phyloP scores from a whole-genome alignment of 2,797 vertebrate genomes.

The Sebastes baramenuke region DNA sequence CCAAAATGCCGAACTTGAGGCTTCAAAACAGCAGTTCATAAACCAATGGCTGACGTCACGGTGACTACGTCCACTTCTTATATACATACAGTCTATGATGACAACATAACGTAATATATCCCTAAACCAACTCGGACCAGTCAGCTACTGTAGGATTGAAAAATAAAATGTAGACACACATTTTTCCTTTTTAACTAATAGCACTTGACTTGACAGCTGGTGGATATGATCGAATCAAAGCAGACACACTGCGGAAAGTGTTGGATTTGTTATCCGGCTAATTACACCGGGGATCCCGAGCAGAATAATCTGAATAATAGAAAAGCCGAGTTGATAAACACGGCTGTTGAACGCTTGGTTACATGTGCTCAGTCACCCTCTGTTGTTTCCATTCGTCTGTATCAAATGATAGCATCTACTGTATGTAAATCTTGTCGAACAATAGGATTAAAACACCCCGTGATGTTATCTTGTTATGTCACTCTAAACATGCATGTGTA shows the following conservation, averaged over 20 bases:
- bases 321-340: conserved; percentile 62
- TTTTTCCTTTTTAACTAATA: conserved; percentile 11
- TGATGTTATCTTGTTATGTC: conserved; percentile 15
- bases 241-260: conserved; percentile 25
- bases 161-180: conserved; percentile 8
- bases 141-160: not conserved
- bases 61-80: not conserved
- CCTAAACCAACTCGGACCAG: not conserved
- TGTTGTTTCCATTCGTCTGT: conserved; percentile 38
- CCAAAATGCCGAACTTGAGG: not conserved
- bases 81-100: not conserved
- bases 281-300: conserved; percentile 61
- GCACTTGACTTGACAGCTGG: conserved; percentile 41
- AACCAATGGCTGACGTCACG: not conserved
- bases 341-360: conserved; percentile 38
- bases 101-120: not conserved
- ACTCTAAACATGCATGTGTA: conserved; percentile 8
- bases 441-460: conserved; percentile 44
- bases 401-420: conserved; percentile 42
- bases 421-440: conserved; percentile 42
- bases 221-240: conserved; percentile 22
- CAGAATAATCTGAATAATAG: conserved; percentile 69
- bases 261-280: conserved; percentile 61
- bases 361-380: conserved; percentile 21
- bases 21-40: not conserved